Conservation (phyloP, 2,888 invertebrate species). For the Penaeus monodon region DNA sequence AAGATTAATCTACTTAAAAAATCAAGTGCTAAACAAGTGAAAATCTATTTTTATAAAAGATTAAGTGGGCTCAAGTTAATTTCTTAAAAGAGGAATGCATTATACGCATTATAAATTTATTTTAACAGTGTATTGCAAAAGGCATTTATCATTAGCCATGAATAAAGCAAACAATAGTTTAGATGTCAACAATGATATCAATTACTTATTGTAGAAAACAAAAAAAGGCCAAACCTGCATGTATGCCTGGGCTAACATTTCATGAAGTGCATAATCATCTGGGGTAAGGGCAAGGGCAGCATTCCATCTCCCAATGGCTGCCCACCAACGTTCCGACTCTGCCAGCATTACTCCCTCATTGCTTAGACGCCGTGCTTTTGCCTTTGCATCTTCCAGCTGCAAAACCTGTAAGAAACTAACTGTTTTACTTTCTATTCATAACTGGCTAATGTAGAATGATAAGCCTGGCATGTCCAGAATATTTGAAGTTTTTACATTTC, state of each 20-base stretch:
- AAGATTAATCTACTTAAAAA: too few species aligned
- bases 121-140: too few species aligned
- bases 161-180: too few species aligned
- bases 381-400: slow-evolving; percentile 47
- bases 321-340: slow-evolving; percentile 69
- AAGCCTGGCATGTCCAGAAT: too few species aligned
- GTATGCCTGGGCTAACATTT: slow-evolving; percentile 71
- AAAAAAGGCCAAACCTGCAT: slow-evolving; percentile 50
- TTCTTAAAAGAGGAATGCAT: too few species aligned
- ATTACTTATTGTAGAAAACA: too few species aligned
- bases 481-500: too few species aligned
- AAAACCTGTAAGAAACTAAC: slow-evolving; percentile 39
- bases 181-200: background rate
- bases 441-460: background rate
- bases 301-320: slow-evolving; percentile 71
- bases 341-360: slow-evolving; percentile 63
- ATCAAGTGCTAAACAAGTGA: too few species aligned
- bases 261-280: slow-evolving; percentile 69
- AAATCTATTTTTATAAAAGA: too few species aligned
- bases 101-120: too few species aligned
- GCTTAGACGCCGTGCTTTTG: slow-evolving; percentile 61
- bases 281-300: slow-evolving; percentile 69
- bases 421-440: background rate
- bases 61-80: too few species aligned
- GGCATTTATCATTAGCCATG: too few species aligned